These are phyloP conservation scores for Potorous gilbertii DNA, from an alignment of 2,797 vertebrate species.

Conservation along the genomic window DNA sequence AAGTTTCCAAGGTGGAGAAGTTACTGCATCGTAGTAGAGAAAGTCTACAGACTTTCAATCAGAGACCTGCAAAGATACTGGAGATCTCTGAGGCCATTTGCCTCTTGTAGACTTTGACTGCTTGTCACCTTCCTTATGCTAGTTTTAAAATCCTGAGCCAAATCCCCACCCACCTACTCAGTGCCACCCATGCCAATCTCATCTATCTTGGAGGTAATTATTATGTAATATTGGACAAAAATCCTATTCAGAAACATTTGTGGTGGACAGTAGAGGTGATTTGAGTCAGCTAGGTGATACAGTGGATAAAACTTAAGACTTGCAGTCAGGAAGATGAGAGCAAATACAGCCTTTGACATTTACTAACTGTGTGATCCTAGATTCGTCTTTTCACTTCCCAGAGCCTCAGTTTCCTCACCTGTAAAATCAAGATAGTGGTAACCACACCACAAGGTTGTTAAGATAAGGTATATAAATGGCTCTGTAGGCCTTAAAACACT, in stretches of 20 bases:
- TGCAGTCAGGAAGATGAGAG: too few species aligned
- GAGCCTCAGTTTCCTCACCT: too few species aligned
- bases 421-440: too few species aligned
- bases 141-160: background rate
- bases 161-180: background rate
- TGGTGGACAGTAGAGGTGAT: background rate
- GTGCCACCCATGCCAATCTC: background rate
- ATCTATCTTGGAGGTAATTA: background rate
- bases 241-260: background rate
- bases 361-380: too few species aligned
- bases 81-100: background rate
- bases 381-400: too few species aligned
- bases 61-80: background rate
- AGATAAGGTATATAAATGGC: too few species aligned
- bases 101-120: background rate
- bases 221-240: background rate
- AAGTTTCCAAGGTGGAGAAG: background rate
- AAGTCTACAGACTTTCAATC: background rate
- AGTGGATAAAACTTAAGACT: too few species aligned
- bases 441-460: too few species aligned
- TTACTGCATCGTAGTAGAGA: background rate
- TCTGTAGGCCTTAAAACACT: too few species aligned
- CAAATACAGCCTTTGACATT: too few species aligned
- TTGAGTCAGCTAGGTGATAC: background rate
- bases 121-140: background rate